Base-by-base conservation (phyloP, 1,140 invertebrate species). In the Anoplophora glabripennis region DNA sequence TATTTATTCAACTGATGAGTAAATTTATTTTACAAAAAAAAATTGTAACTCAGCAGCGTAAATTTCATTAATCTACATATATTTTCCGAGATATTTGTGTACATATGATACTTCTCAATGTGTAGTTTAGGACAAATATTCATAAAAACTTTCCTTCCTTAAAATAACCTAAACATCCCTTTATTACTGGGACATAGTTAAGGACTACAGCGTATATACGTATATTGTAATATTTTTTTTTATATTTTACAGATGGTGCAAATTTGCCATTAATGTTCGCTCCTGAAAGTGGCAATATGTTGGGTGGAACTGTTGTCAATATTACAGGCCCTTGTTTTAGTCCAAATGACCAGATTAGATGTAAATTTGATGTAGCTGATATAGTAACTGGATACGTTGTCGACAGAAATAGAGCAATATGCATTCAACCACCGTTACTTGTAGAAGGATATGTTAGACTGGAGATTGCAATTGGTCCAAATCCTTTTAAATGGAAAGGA, bases 231-330 rank as follows among this genome's bases (percentile, higher is more conserved):
- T n/a, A n/a, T n/a, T n/a, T n/a, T n/a, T 10, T 8, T 7, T 34
- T n/a, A 12, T 35, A 35, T 55, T 51, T 49, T 55, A 34, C 67
- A 92, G 89, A 89, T 70, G 89, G 87, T 12, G 86, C 89, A 8
- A 84, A 89, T 76, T 79, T 93, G 57, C 86, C 87, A 0, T 74
- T 96, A 21, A 86, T 91, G 48, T 94, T 96, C 71, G 92, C 94
- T 0, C 93, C 94, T 0, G 91, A 96, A 75, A 93, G 90, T 72
- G 93, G 94, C 12, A 94, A 94, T 74, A 97, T 98, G 94, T 77
- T 98, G 44, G 94, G 94, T 3, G 94, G 94, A 8, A 94, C 92
- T 0, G 85, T 96, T 42, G 92, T 98, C 4, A 96, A 97, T 71
- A 92, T 98, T 21, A 96, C 94, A 0, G 94, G 94, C 0, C 94